Evolutionary conservation across 2,113 vertebrate species (phyloP).

Genomic region (Mus pahari): DNA sequence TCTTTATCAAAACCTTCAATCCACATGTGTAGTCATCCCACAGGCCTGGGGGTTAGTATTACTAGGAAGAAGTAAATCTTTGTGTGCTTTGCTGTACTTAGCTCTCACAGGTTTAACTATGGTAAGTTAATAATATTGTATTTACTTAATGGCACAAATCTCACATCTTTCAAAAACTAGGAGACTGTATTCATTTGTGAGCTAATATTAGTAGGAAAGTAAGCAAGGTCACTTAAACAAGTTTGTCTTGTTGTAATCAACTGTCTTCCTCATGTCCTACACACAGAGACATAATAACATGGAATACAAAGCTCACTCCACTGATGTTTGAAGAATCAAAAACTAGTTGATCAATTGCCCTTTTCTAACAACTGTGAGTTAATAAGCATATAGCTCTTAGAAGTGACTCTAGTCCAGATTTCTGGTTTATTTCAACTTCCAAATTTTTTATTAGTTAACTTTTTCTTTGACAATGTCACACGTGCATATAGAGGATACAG

Average conservation of each 20-base stretch:
- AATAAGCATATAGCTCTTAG: not conserved
- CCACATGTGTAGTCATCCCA: not conserved
- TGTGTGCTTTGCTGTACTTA: not conserved
- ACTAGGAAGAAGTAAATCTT: not conserved
- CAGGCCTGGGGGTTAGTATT: not conserved
- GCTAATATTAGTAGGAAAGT: not conserved
- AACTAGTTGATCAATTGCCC: conserved; percentile 3
- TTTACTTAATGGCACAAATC: not conserved
- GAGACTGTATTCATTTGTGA: not conserved
- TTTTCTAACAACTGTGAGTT: not conserved
- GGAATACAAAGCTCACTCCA: not conserved
- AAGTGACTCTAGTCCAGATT: not conserved
- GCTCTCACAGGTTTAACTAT: not conserved
- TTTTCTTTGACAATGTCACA: not conserved
- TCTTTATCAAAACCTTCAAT: not conserved
- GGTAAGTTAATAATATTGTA: not conserved
- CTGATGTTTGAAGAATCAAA: not conserved
- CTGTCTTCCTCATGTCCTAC: not conserved
- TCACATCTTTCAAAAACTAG: not conserved
- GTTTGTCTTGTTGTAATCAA: not conserved
- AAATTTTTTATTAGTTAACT: not conserved
- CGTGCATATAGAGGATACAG: not conserved
- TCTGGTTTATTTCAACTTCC: not conserved
- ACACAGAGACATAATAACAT: not conserved
- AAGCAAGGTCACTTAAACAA: not conserved